Percentiles rank a stretch among this genome's conserved stretches.
phyloP scores from a whole-genome alignment of 2,888 invertebrate genomes.

The Drosophila greeni region DNA sequence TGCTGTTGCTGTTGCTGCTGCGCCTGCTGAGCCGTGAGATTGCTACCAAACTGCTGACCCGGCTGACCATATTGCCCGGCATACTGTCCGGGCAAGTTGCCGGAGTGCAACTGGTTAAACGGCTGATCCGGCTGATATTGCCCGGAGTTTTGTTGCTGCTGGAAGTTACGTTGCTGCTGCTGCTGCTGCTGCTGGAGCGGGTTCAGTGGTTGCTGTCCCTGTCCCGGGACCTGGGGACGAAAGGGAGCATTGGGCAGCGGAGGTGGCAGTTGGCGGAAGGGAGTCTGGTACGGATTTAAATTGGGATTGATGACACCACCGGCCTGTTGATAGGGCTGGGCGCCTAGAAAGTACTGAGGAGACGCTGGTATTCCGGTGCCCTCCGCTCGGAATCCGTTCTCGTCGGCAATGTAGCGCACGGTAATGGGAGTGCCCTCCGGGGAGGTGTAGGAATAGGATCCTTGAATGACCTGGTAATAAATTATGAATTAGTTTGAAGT shows the following conservation, averaged over 20 bases:
- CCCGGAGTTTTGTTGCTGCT: slow-evolving; percentile 69
- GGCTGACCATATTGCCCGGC: slow-evolving; percentile 65
- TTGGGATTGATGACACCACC: slow-evolving; percentile 70
- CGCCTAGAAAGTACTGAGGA: slow-evolving; percentile 73
- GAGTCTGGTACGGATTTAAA: slow-evolving; percentile 77
- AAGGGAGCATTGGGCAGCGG: slow-evolving; percentile 58
- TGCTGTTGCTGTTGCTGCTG: slow-evolving; percentile 55
- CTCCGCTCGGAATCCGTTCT: slow-evolving; percentile 82
- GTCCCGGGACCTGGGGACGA: slow-evolving; percentile 63
- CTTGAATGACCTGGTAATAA: slow-evolving; percentile 83
- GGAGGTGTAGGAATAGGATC: slow-evolving; percentile 86
- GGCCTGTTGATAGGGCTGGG: slow-evolving; percentile 72
- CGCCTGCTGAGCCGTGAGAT: slow-evolving; percentile 48
- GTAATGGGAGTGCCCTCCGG: slow-evolving; percentile 86
- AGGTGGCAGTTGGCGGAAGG: slow-evolving; percentile 70
- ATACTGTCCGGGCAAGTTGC: slow-evolving; percentile 53
- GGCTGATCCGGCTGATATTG: slow-evolving; percentile 76
- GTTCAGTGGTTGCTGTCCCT: slow-evolving; percentile 74
- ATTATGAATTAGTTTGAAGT: too few species aligned
- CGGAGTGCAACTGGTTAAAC: slow-evolving; percentile 62
- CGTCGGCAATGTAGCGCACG: slow-evolving; percentile 86
- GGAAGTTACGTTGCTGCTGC: slow-evolving; percentile 56
- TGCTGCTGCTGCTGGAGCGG: slow-evolving; percentile 72
- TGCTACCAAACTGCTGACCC: slow-evolving; percentile 56
- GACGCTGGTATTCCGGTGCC: slow-evolving; percentile 78